Conservation (phyloP, 2,797 vertebrate species). For the Limnodromus scolopaceus region DNA sequence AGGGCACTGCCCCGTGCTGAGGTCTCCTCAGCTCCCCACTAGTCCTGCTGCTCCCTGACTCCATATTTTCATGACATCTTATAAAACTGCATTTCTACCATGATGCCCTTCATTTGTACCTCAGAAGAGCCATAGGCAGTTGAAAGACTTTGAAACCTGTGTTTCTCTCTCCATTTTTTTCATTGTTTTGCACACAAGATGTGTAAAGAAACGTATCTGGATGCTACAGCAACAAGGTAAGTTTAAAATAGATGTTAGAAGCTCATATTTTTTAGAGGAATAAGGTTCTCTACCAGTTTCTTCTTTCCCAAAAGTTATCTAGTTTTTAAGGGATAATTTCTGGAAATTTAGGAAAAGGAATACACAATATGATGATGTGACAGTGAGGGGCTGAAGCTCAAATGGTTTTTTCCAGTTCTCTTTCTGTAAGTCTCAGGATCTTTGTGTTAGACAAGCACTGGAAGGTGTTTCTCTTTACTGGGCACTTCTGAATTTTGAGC, state of each 20-base stretch:
- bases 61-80: background rate
- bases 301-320: background rate
- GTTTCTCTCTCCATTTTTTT: background rate
- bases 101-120: background rate
- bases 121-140: background rate
- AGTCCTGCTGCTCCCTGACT: background rate
- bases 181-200: background rate
- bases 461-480: background rate
- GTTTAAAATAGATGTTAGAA: background rate
- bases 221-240: accelerated
- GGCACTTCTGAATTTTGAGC: background rate
- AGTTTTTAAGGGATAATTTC: background rate
- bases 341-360: background rate
- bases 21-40: background rate
- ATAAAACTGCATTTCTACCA: background rate
- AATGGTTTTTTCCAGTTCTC: background rate
- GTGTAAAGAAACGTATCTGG: background rate
- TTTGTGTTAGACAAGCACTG: background rate
- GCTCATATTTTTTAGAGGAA: background rate
- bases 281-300: background rate
- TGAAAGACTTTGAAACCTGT: background rate
- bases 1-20: background rate
- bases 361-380: background rate
- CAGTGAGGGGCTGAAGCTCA: background rate
- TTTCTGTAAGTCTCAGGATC: background rate